Percentiles rank a stretch among this genome's conserved stretches.
Evolutionary conservation across 2,888 invertebrate species (phyloP).

Genomic region (Hipparchia semele): DNA sequence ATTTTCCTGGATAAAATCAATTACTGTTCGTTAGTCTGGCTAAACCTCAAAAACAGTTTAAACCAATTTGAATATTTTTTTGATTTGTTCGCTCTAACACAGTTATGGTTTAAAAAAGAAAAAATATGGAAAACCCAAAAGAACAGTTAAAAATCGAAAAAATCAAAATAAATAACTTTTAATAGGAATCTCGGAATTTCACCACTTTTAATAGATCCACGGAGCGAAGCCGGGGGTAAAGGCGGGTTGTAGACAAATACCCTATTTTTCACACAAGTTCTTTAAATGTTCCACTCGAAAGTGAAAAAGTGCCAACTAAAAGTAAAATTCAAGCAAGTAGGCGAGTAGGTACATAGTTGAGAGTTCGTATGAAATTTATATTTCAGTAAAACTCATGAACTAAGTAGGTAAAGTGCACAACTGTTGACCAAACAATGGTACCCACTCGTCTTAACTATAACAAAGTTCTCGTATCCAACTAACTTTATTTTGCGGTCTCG

Average conservation of each 20-base stretch:
- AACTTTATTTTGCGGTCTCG: slow-evolving; percentile 11
- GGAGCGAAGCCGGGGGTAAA: too few species aligned
- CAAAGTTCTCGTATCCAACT: slow-evolving; percentile 20
- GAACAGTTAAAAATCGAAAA: too few species aligned
- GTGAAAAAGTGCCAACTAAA: background rate
- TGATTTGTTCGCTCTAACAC: too few species aligned
- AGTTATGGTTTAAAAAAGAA: too few species aligned
- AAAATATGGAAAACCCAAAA: too few species aligned
- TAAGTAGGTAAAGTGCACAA: slow-evolving; percentile 27
- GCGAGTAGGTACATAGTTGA: background rate
- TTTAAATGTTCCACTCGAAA: background rate
- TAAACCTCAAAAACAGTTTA: too few species aligned
- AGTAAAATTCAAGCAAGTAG: background rate
- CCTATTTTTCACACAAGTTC: background rate
- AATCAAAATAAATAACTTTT: too few species aligned
- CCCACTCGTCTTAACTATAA: slow-evolving; percentile 23
- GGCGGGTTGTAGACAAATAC: too few species aligned
- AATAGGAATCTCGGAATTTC: too few species aligned
- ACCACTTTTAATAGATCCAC: background rate
- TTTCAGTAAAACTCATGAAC: slow-evolving; percentile 22
- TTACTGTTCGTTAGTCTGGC: too few species aligned
- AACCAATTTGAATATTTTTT: too few species aligned
- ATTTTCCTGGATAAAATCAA: too few species aligned
- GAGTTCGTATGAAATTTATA: slow-evolving; percentile 25
- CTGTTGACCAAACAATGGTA: slow-evolving; percentile 32